Percentiles rank a stretch among this genome's conserved stretches.
Evolutionary conservation across 2,888 invertebrate species (phyloP).

Genomic region (Theristus sp.): DNA sequence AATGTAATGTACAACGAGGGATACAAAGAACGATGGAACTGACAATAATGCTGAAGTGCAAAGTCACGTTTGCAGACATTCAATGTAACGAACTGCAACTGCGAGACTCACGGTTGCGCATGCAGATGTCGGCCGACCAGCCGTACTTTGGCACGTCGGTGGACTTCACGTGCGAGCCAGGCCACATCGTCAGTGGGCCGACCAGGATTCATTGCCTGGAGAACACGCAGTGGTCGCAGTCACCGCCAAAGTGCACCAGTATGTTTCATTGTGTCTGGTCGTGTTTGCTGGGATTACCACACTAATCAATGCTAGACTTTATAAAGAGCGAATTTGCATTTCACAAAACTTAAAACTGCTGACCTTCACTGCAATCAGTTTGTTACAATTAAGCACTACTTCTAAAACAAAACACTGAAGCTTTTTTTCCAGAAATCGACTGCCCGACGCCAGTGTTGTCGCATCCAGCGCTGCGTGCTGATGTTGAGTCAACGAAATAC

Average conservation of each 20-base stretch:
- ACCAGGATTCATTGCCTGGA: conserved; percentile 3
- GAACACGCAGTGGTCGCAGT: conserved; percentile 3
- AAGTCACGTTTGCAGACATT: conserved; percentile 15
- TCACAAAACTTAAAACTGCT: too few relatives aligned
- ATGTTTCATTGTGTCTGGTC: too few relatives aligned
- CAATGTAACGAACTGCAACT: too few relatives aligned
- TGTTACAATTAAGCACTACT: too few relatives aligned
- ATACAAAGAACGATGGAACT: too few relatives aligned
- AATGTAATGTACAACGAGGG: too few relatives aligned
- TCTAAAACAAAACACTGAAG: too few relatives aligned
- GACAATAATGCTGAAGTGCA: too few relatives aligned
- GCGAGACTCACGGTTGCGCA: too few relatives aligned
- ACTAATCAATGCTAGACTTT: too few relatives aligned
- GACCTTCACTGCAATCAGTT: too few relatives aligned
- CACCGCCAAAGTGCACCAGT: conserved; percentile 6
- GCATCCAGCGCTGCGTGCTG: not conserved
- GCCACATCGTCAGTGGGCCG: conserved; percentile 5
- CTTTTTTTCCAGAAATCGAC: not conserved
- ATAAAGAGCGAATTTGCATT: too few relatives aligned
- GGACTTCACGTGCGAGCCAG: conserved; percentile 5
- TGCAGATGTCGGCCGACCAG: conserved; percentile 17
- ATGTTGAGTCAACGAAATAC: not conserved
- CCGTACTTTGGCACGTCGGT: conserved; percentile 31
- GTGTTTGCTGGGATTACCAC: not conserved
- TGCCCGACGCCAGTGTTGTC: not conserved